These are phyloP conservation scores for Caenorhabditis sp. DNA, from an alignment of 2,888 invertebrate species.

Conservation along the genomic window DNA sequence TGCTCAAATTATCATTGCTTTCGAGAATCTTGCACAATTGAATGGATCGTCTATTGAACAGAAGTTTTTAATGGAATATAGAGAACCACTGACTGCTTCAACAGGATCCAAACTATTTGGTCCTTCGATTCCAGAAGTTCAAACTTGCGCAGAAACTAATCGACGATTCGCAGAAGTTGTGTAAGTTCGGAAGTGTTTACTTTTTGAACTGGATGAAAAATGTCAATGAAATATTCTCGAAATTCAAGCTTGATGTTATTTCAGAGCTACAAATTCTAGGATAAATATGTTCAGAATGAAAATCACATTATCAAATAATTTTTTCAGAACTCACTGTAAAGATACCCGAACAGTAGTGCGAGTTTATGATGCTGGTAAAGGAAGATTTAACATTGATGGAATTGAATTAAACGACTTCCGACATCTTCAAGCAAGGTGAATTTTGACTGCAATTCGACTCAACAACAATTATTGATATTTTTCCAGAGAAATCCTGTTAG, in stretches of 20 bases:
- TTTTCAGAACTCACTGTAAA: conserved; percentile 56
- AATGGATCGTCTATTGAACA: conserved; percentile 55
- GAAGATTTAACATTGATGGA: conserved; percentile 63
- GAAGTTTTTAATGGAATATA: conserved; percentile 54
- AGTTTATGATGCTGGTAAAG: conserved; percentile 64
- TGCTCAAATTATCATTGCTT: conserved; percentile 62
- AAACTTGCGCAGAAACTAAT: conserved; percentile 50
- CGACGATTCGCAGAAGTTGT: conserved; percentile 51
- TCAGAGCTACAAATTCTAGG: too few species aligned
- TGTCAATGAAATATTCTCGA: too few species aligned
- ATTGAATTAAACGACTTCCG: conserved; percentile 55
- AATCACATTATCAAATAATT: neutral
- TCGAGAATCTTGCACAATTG: conserved; percentile 62
- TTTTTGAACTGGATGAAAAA: too few species aligned
- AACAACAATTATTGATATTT: too few species aligned
- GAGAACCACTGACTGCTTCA: conserved; percentile 49
- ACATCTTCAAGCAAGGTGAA: conserved; percentile 58
- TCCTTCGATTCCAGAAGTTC: conserved; percentile 57
- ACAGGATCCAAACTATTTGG: conserved; percentile 60
- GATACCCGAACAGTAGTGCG: conserved; percentile 53
- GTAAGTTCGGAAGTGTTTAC: too few species aligned
- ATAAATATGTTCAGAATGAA: too few species aligned
- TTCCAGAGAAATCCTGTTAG: conserved; percentile 65
- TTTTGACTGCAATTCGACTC: too few species aligned
- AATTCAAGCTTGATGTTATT: too few species aligned